Evolutionary conservation across 2,888 invertebrate genomes (phyloP).

Genomic region (Metalampra italica): DNA sequence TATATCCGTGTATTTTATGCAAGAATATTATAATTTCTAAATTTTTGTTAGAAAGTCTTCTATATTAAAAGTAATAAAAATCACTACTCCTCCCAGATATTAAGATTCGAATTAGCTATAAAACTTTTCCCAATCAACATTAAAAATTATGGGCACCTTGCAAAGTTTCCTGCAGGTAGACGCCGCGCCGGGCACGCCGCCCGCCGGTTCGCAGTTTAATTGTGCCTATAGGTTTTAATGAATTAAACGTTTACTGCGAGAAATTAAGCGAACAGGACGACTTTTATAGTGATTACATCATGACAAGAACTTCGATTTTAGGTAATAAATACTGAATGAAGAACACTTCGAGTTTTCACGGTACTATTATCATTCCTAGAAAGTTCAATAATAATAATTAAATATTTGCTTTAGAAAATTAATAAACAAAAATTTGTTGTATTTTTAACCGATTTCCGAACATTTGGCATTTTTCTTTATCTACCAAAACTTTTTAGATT

Average conservation of each 20-base stretch:
- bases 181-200: too few relatives aligned
- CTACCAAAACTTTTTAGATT: too few relatives aligned
- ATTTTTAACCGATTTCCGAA: too few relatives aligned
- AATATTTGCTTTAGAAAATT: too few relatives aligned
- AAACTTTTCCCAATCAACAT: constrained; percentile 12
- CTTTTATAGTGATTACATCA: constrained; percentile 8
- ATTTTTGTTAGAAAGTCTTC: background rate
- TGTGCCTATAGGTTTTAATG: constrained; percentile 39
- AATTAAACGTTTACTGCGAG: constrained; percentile 40
- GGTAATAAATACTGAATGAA: background rate
- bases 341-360: too few relatives aligned
- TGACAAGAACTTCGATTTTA: background rate
- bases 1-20: too few relatives aligned
- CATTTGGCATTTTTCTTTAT: too few relatives aligned
- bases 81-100: background rate
- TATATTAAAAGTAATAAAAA: background rate
- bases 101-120: background rate
- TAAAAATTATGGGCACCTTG: constrained; percentile 27
- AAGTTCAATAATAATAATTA: too few relatives aligned
- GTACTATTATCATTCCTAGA: too few relatives aligned
- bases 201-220: constrained; percentile 29
- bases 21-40: too few relatives aligned
- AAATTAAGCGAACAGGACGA: constrained; percentile 11
- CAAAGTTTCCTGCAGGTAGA: constrained; percentile 25
- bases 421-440: too few relatives aligned